Evolutionary conservation across 37 sponge, comb jelly and placozoan species (phyloP).

Genomic region (Hexactinellida sp.): DNA sequence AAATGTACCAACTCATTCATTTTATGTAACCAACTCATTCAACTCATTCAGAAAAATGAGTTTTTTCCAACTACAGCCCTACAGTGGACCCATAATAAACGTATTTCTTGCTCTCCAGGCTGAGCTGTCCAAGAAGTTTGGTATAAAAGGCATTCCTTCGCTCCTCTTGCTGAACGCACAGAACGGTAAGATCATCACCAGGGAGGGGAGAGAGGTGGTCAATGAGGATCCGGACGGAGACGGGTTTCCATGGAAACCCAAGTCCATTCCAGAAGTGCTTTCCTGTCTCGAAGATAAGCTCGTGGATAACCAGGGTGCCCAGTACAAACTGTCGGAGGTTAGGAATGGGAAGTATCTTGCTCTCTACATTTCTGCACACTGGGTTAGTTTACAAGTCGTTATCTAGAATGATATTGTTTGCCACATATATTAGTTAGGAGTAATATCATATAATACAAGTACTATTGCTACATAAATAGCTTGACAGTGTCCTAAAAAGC

Average conservation of each 20-base stretch:
- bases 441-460: background rate
- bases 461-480: background rate
- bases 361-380: slow-evolving; percentile 86
- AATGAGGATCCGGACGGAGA: slow-evolving; percentile 57
- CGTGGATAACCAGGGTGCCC: background rate
- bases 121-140: slow-evolving; percentile 45
- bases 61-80: no score
- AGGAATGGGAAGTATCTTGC: slow-evolving; percentile 57
- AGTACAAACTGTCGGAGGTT: slow-evolving; percentile 20
- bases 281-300: slow-evolving; percentile 6
- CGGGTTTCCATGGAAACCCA: slow-evolving; percentile 69
- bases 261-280: slow-evolving; percentile 33
- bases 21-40: no score
- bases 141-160: slow-evolving; percentile 73
- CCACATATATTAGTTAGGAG: background rate
- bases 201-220: slow-evolving; percentile 63
- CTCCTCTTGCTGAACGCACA: slow-evolving; percentile 56
- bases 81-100: no score
- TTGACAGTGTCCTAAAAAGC: background rate
- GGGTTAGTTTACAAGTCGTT: slow-evolving; percentile 50
- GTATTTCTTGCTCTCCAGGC: slow-evolving; percentile 14
- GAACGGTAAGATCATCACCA: slow-evolving; percentile 39
- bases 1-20: no score
- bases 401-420: background rate
- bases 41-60: no score